Evolutionary conservation across 2,888 invertebrate genomes (phyloP).

Genomic region (Andrena flavipes): DNA sequence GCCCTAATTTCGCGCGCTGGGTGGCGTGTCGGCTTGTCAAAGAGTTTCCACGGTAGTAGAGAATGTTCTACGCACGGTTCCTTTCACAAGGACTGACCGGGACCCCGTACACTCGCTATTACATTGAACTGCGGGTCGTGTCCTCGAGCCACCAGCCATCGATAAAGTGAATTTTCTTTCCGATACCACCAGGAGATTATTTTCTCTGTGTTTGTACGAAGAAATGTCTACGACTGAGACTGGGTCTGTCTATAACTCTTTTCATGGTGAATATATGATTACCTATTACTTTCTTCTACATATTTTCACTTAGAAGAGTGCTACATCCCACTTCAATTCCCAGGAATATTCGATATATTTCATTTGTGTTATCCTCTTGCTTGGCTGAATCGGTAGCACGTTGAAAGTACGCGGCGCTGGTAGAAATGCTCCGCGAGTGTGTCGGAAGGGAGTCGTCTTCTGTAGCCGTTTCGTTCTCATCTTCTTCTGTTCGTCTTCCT

Average conservation of each 20-base stretch:
- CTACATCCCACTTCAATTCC: background rate
- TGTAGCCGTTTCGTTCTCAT: constrained; percentile 43
- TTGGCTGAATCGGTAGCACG: background rate
- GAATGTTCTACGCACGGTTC: constrained; percentile 46
- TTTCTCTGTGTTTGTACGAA: constrained; percentile 11
- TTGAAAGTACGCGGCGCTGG: background rate
- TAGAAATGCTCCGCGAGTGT: constrained; percentile 5
- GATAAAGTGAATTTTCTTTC: constrained; percentile 37
- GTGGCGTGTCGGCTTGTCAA: constrained; percentile 81
- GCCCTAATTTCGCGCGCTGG: constrained; percentile 81
- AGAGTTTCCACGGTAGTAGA: constrained; percentile 65
- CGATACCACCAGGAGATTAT: constrained; percentile 34
- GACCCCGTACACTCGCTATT: constrained; percentile 55
- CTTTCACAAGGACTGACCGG: constrained; percentile 55
- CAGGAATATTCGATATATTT: background rate
- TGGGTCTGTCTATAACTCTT: background rate
- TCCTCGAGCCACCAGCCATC: constrained; percentile 42
- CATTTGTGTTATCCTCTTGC: background rate
- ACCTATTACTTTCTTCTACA: too few relatives aligned
- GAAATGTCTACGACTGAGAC: constrained; percentile 12
- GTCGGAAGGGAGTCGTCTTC: constrained; percentile 56
- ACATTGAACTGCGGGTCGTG: constrained; percentile 51
- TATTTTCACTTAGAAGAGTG: too few relatives aligned
- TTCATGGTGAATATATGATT: background rate
- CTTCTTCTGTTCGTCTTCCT: constrained; percentile 51